Percentiles rank a stretch among this genome's conserved stretches.
Conservation (phyloP, 2,888 invertebrate genomes). For the Liopterus haemorrhoidalis region DNA sequence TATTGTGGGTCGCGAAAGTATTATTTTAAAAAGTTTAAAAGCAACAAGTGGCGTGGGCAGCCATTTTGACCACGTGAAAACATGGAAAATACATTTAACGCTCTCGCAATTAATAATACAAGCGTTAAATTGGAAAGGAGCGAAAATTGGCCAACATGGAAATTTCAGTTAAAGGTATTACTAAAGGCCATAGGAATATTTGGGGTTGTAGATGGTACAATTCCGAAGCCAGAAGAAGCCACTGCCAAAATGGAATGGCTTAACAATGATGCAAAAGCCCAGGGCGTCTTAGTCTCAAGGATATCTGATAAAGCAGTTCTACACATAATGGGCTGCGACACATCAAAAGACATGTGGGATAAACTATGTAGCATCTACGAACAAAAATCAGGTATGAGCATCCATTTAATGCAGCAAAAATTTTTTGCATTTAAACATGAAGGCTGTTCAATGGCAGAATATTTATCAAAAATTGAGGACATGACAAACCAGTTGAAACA, state of each 20-base stretch:
- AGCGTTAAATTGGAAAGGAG: conserved; percentile 13
- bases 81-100: too few relatives aligned
- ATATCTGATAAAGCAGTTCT: conserved; percentile 27
- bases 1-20: too few relatives aligned
- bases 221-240: conserved; percentile 4
- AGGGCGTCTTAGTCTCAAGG: conserved; percentile 32
- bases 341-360: conserved; percentile 35
- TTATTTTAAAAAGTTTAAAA: too few relatives aligned
- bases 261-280: conserved; percentile 30
- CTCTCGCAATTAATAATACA: too few relatives aligned
- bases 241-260: conserved; percentile 21
- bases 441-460: conserved; percentile 33
- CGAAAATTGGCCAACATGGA: conserved; percentile 26
- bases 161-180: conserved; percentile 22
- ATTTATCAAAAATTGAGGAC: conserved; percentile 30
- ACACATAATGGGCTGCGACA: conserved; percentile 33
- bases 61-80: too few relatives aligned
- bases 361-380: conserved; percentile 37
- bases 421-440: conserved; percentile 35
- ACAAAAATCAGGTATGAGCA: conserved; percentile 36
- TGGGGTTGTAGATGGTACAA: conserved; percentile 21
- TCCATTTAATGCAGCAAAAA: conserved; percentile 38
- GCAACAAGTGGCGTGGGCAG: too few relatives aligned
- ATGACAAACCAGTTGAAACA: conserved; percentile 26
- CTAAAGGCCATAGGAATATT: conserved; percentile 21